A percentile compares a stretch with the other conserved stretches of the same genome.
Evolutionary conservation across 2,113 vertebrate genomes (phyloP).

Genomic region (Tringa solitaria): DNA sequence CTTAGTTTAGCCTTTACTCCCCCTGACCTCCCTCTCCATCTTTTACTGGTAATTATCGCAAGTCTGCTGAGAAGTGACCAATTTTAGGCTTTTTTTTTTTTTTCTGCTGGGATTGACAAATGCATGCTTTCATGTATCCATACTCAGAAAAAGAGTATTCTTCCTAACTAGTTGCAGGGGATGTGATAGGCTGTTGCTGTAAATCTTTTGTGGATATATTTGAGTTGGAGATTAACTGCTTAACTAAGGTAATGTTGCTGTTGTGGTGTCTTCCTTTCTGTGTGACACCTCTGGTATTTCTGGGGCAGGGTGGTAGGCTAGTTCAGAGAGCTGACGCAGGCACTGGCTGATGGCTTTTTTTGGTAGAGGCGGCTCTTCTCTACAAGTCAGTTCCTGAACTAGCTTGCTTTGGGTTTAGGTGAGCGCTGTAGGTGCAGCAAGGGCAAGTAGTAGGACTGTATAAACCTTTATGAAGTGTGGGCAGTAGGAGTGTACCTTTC

Average conservation of each 20-base stretch:
- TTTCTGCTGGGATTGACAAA: accelerated
- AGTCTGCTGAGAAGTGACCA: not conserved
- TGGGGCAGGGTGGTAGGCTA: not conserved
- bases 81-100: not conserved
- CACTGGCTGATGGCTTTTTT: not conserved
- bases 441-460: not conserved
- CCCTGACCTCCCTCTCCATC: accelerated
- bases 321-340: not conserved
- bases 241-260: not conserved
- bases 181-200: not conserved
- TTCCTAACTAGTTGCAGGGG: not conserved
- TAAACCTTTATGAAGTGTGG: not conserved
- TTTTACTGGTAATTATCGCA: not conserved
- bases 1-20: not conserved
- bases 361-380: not conserved
- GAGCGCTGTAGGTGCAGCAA: not conserved
- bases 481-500: not conserved
- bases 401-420: not conserved
- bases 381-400: not conserved
- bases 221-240: not conserved
- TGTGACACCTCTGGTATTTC: not conserved
- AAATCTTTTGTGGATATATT: not conserved
- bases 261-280: not conserved
- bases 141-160: not conserved
- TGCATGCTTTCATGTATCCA: not conserved